Percentiles rank a stretch among this genome's conserved stretches.
These are phyloP conservation scores for Xenus cinereus DNA, from an alignment of 2,113 vertebrate genomes.

Conservation along the genomic window DNA sequence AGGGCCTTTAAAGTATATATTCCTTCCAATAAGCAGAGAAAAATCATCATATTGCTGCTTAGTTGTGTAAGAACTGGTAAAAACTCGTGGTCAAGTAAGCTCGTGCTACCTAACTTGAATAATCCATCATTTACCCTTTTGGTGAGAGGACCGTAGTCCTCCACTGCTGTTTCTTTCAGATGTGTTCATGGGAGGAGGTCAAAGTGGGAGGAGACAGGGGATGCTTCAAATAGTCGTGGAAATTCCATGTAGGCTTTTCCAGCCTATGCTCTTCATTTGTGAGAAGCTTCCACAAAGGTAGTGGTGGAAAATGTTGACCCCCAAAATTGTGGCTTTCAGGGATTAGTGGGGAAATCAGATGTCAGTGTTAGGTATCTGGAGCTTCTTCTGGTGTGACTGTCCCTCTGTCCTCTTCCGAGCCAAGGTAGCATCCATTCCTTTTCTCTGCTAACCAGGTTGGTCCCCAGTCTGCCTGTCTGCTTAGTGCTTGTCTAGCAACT, in stretches of 20 bases:
- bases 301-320: fast-evolving
- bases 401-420: not conserved
- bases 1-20: not conserved
- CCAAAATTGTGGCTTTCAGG: not conserved
- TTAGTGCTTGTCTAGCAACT: not conserved
- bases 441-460: fast-evolving
- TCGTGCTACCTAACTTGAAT: not conserved
- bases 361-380: not conserved
- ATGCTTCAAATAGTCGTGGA: not conserved
- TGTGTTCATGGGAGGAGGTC: not conserved
- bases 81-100: not conserved
- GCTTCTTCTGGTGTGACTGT: not conserved
- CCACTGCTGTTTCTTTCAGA: not conserved
- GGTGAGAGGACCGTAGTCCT: not conserved
- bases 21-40: slow-evolving; percentile 2
- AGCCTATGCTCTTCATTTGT: not conserved
- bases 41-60: not conserved
- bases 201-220: not conserved
- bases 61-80: not conserved
- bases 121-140: not conserved
- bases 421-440: not conserved
- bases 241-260: not conserved
- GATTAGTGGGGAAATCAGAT: not conserved
- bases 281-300: not conserved
- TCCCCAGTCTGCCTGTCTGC: not conserved